phyloP scores from a whole-genome alignment of 2,797 vertebrate genomes.

The Macroramphosus scolopax region DNA sequence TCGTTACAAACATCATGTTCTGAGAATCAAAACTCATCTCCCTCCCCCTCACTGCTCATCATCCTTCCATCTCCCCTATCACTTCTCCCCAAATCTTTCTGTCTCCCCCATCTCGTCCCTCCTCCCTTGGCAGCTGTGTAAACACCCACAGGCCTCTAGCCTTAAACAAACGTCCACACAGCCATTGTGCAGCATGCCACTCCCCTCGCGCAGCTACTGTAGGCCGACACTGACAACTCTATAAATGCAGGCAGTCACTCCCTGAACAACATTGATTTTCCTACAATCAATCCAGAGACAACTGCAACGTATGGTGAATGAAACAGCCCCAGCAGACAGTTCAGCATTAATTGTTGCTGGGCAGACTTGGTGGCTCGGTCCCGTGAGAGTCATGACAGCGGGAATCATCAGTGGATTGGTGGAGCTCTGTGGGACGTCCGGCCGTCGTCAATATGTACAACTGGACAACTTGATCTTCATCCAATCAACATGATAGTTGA shows the following conservation, averaged over 20 bases:
- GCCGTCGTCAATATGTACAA: slow-evolving; percentile 50
- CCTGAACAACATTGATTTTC: slow-evolving; percentile 71
- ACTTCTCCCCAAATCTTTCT: slow-evolving; percentile 56
- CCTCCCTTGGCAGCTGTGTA: slow-evolving; percentile 77
- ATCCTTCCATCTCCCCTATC: slow-evolving; percentile 42
- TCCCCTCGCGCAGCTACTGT: slow-evolving; percentile 41
- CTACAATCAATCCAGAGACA: slow-evolving; percentile 66
- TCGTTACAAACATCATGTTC: slow-evolving; percentile 37
- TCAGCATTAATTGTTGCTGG: slow-evolving; percentile 68
- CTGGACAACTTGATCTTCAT: slow-evolving; percentile 44
- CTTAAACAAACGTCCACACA: slow-evolving; percentile 74
- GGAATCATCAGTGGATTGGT: neutral
- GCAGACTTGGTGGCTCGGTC: slow-evolving; percentile 51
- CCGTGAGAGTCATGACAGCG: too few species aligned
- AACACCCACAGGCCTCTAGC: slow-evolving; percentile 72
- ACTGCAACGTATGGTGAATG: slow-evolving; percentile 64
- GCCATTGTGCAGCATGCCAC: slow-evolving; percentile 58
- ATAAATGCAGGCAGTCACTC: slow-evolving; percentile 62
- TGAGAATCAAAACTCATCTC: slow-evolving; percentile 35
- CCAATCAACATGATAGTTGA: too few species aligned
- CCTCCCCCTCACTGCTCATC: slow-evolving; percentile 40
- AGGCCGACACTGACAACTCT: slow-evolving; percentile 60
- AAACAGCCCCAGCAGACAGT: slow-evolving; percentile 50
- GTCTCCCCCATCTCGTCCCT: slow-evolving; percentile 49
- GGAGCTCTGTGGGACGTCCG: slow-evolving; percentile 47